A percentile compares a stretch with the other conserved stretches of the same genome.
These are phyloP conservation scores for Polydesmus complanatus DNA, from an alignment of 2,888 invertebrate genomes.

Conservation along the genomic window DNA sequence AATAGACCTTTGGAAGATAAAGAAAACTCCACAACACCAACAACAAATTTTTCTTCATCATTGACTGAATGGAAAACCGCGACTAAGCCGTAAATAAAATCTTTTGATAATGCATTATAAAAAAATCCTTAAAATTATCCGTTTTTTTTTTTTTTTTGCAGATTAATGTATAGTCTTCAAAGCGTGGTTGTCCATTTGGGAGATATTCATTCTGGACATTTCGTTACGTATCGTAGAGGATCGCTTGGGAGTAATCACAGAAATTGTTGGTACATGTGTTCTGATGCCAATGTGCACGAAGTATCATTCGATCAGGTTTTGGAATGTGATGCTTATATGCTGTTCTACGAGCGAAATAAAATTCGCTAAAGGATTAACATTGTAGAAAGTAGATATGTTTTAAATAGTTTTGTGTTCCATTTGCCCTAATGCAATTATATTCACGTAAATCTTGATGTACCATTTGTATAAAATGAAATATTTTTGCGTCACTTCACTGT, in stretches of 20 bases:
- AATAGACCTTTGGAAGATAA: no score
- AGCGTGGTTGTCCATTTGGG: slow-evolving; percentile 86
- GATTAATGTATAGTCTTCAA: slow-evolving; percentile 52
- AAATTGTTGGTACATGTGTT: slow-evolving; percentile 65
- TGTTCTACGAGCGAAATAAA: slow-evolving; percentile 74
- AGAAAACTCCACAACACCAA: no score
- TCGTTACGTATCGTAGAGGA: slow-evolving; percentile 73
- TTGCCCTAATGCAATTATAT: no score
- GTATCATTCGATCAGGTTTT: slow-evolving; percentile 68
- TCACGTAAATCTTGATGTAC: no score
- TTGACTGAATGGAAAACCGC: no score
- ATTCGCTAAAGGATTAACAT: no score
- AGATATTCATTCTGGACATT: slow-evolving; percentile 80
- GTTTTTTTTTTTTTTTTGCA: background rate
- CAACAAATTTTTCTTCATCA: no score
- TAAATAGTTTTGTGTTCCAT: no score
- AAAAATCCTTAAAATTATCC: background rate
- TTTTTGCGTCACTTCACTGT: no score
- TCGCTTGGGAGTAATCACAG: slow-evolving; percentile 24
- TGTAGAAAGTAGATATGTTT: no score
- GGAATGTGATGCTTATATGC: slow-evolving; percentile 73
- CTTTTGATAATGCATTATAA: background rate
- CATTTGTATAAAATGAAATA: no score
- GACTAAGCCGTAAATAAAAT: no score
- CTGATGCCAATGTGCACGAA: slow-evolving; percentile 69